phyloP scores from a whole-genome alignment of 2,113 vertebrate genomes.

The Amia ocellicauda region DNA sequence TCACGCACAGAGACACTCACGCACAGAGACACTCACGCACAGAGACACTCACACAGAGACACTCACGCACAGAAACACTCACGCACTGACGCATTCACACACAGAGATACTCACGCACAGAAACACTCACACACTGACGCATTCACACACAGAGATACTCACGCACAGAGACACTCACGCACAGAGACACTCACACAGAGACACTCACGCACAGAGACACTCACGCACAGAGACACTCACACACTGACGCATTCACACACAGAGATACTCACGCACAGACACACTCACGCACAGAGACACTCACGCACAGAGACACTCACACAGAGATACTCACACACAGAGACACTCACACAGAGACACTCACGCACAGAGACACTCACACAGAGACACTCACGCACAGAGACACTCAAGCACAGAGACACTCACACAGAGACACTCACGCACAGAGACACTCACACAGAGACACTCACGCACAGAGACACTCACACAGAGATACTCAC shows the following conservation, averaged over 20 bases:
- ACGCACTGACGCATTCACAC: no score
- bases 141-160: no score
- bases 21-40: background rate
- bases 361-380: background rate
- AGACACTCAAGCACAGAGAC: no score
- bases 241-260: background rate
- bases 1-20: background rate
- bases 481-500: background rate
- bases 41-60: background rate
- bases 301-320: background rate
- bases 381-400: background rate
- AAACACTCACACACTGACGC: background rate
- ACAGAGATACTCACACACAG: background rate
- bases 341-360: background rate
- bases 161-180: slow-evolving; percentile 5
- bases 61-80: background rate
- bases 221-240: background rate
- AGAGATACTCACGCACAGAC: background rate
- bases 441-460: background rate
- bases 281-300: background rate
- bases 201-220: background rate
- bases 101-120: background rate
- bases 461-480: background rate
- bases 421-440: slow-evolving; percentile 1
- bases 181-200: background rate